Evolutionary conservation across 2,888 invertebrate species (phyloP).

Genomic region (Temnothorax rugatulus): DNA sequence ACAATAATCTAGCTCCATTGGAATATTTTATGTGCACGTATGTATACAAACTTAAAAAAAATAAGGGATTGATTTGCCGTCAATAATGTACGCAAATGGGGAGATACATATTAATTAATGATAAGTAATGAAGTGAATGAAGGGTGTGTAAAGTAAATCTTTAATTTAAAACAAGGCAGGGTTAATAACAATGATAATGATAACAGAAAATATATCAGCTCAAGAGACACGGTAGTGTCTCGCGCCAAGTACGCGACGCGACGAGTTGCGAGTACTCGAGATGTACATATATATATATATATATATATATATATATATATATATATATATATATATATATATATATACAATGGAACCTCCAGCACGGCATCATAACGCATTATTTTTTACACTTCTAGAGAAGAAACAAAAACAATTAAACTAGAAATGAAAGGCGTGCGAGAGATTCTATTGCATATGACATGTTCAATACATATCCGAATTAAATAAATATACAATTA

Average conservation of each 20-base stretch:
- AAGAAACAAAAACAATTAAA: not conserved
- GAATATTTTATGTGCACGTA: conserved; percentile 36
- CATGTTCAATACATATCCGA: not conserved
- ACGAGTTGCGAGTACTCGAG: no score
- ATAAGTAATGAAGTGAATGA: not conserved
- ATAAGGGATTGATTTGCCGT: not conserved
- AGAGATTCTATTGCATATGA: conserved; percentile 24
- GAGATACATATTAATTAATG: not conserved
- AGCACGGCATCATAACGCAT: not conserved
- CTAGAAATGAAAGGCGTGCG: not conserved
- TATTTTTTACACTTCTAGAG: not conserved
- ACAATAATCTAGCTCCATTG: conserved; percentile 31
- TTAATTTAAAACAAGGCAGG: conserved; percentile 20
- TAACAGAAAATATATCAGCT: conserved; percentile 27
- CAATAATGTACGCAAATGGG: no score
- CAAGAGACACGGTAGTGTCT: no score
- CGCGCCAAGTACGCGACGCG: no score
- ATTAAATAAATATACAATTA: conserved; percentile 8
- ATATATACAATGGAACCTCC: conserved; percentile 3
- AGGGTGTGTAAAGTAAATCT: not conserved
- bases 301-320: no score
- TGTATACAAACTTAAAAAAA: conserved; percentile 27
- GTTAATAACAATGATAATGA: conserved; percentile 10
- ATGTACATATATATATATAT: no score
- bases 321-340: not conserved